Evolutionary conservation across 2,888 invertebrate species (phyloP).

Genomic region (Luperina nickerlii): DNA sequence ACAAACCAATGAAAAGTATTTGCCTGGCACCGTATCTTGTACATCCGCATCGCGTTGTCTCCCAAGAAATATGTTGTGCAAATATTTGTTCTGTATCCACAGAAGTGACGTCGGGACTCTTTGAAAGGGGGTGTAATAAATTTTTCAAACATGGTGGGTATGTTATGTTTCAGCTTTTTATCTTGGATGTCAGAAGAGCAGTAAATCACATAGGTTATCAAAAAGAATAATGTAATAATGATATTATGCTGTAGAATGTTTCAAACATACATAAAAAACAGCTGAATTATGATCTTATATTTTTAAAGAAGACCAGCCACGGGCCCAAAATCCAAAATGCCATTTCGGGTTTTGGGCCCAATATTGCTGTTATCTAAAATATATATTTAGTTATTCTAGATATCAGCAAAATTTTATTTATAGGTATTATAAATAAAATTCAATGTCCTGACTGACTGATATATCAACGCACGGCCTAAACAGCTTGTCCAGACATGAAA

Average conservation of each 20-base stretch:
- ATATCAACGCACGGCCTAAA: no score
- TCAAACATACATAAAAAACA: neutral
- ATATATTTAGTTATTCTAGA: no score
- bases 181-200: constrained; percentile 3
- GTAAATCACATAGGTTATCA: constrained; percentile 16
- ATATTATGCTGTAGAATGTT: neutral
- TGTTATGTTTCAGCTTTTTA: constrained; percentile 18
- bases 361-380: no score
- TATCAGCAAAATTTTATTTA: no score
- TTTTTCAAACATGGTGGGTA: constrained; percentile 30
- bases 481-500: no score
- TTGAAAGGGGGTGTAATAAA: constrained; percentile 33
- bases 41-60: constrained; percentile 42
- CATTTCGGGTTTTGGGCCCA: no score
- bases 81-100: constrained; percentile 56
- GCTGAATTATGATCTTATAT: neutral
- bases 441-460: no score
- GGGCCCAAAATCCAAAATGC: neutral
- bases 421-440: no score
- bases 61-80: constrained; percentile 53
- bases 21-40: constrained; percentile 17
- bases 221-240: constrained; percentile 11
- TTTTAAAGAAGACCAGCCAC: neutral
- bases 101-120: constrained; percentile 30
- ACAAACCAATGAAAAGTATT: constrained; percentile 48